A percentile compares a stretch with the other conserved stretches of the same genome.
These are phyloP conservation scores for Ictalurus furcatus DNA, from an alignment of 2,113 vertebrate genomes.

Conservation along the genomic window DNA sequence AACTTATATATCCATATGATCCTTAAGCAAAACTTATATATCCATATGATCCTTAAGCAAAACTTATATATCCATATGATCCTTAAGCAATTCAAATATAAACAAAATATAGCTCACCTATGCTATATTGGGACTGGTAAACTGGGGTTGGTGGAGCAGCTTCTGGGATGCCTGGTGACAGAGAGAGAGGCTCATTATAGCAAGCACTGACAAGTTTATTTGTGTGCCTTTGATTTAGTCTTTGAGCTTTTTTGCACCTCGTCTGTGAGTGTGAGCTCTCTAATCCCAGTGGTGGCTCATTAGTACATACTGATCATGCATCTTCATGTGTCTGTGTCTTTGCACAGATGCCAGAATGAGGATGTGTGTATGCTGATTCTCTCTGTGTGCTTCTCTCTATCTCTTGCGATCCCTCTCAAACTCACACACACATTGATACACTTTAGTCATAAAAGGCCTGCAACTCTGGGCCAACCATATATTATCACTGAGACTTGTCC, in stretches of 20 bases:
- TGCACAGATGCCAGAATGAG: conserved; percentile 46
- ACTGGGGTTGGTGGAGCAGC: conserved; percentile 68
- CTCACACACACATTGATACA: conserved; percentile 26
- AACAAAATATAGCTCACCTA: conserved; percentile 61
- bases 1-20: not conserved
- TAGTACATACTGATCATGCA: conserved; percentile 51
- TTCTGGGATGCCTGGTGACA: conserved; percentile 70
- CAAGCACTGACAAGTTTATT: conserved; percentile 56
- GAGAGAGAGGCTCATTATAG: conserved; percentile 33
- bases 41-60: not conserved
- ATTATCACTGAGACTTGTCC: conserved; percentile 55
- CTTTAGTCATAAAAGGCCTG: conserved; percentile 43
- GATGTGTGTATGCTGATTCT: conserved; percentile 31
- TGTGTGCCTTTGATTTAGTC: conserved; percentile 54
- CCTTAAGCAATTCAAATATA: not conserved
- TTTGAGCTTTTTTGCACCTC: conserved; percentile 46
- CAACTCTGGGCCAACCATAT: conserved; percentile 57
- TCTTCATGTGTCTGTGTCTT: conserved; percentile 53
- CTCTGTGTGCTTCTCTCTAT: conserved; percentile 1
- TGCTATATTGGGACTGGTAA: conserved; percentile 76
- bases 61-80: not conserved
- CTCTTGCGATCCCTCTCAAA: not conserved
- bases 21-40: not conserved
- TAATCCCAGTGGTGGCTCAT: conserved; percentile 53
- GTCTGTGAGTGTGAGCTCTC: conserved; percentile 44